A percentile compares a stretch with the other conserved stretches of the same genome.
phyloP scores from a whole-genome alignment of 2,797 vertebrate genomes.

The Jordanella pulchra region DNA sequence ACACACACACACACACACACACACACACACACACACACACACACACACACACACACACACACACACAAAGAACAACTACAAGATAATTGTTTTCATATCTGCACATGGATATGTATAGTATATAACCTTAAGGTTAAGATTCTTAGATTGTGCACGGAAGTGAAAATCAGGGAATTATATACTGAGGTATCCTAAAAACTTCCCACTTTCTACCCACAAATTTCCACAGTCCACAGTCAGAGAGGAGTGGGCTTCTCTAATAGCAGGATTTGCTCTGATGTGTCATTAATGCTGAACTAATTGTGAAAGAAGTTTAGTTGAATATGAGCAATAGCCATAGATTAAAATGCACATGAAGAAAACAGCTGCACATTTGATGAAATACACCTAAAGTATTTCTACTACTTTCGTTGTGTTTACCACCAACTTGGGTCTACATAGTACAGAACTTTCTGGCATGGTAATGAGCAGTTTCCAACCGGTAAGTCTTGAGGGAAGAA shows the following conservation, averaged over 20 bases:
- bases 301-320: not conserved
- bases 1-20: no score
- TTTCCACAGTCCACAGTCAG: not conserved
- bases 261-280: not conserved
- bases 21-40: no score
- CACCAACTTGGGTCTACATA: not conserved
- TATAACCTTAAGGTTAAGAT: no score
- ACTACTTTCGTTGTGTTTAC: not conserved
- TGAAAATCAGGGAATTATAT: no score
- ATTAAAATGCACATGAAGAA: not conserved
- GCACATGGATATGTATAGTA: not conserved
- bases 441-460: not conserved
- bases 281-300: not conserved
- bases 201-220: not conserved
- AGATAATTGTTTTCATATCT: not conserved
- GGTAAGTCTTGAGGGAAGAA: conserved; percentile 11
- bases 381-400: not conserved
- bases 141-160: not conserved
- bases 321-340: no score
- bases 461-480: not conserved
- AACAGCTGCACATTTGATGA: not conserved
- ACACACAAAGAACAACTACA: not conserved
- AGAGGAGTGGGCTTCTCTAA: not conserved
- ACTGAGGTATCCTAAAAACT: not conserved
- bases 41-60: not conserved